These are phyloP conservation scores for Nyctibius bracteatus DNA, from an alignment of 2,113 vertebrate species.

Conservation along the genomic window DNA sequence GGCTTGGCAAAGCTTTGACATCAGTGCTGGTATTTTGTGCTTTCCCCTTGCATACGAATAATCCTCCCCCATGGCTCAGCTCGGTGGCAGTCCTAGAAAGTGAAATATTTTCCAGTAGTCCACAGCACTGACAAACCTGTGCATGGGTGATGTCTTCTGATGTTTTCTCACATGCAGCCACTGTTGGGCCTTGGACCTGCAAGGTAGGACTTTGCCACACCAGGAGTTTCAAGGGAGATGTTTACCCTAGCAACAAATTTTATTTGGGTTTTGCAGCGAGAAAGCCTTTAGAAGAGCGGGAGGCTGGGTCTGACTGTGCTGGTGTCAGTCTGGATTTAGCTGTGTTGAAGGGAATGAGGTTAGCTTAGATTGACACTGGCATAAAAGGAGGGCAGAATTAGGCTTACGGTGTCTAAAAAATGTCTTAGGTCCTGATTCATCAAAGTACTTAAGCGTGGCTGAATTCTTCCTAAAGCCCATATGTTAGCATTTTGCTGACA, in stretches of 20 bases:
- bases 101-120: not conserved
- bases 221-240: not conserved
- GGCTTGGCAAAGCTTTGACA: not conserved
- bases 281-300: not conserved
- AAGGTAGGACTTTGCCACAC: not conserved
- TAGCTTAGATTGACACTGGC: not conserved
- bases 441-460: not conserved
- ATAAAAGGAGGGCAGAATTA: conserved; percentile 47
- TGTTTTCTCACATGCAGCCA: rapidly evolving
- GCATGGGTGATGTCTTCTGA: rapidly evolving
- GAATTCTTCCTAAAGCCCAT: conserved; percentile 27
- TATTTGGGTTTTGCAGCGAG: not conserved
- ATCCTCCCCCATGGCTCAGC: not conserved
- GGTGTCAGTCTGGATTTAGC: conserved; percentile 40
- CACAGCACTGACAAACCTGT: not conserved
- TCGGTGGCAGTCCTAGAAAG: not conserved
- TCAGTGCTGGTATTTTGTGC: not conserved
- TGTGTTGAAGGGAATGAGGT: not conserved
- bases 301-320: not conserved
- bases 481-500: conserved; percentile 47
- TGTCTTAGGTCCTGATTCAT: conserved; percentile 45
- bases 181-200: not conserved
- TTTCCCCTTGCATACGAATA: not conserved
- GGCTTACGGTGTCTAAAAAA: conserved; percentile 1
- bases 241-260: not conserved